A percentile compares a stretch with the other conserved stretches of the same genome.
These are phyloP conservation scores for Clarias magur DNA, from an alignment of 2,113 vertebrate species.

Conservation along the genomic window DNA sequence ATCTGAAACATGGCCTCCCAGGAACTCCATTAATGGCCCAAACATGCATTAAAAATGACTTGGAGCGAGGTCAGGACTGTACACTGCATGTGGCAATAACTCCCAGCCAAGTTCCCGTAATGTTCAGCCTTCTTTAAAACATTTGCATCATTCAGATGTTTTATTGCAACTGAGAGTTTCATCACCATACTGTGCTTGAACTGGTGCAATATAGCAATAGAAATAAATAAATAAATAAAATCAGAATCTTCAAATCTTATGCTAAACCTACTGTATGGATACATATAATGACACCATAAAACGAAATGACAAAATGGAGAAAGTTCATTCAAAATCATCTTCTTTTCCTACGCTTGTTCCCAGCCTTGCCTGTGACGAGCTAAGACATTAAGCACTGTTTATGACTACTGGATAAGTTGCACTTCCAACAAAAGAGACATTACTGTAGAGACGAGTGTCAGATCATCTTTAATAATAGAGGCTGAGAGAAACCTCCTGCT, in stretches of 20 bases:
- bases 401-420: neutral
- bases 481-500: neutral
- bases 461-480: slow-evolving; percentile 28
- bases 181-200: neutral
- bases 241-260: neutral
- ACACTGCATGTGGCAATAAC: too few species aligned
- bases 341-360: neutral
- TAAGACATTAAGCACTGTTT: slow-evolving; percentile 25
- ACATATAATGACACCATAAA: neutral
- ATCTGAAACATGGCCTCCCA: too few species aligned
- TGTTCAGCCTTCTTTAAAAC: too few species aligned
- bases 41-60: too few species aligned
- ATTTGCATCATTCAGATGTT: too few species aligned
- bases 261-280: neutral
- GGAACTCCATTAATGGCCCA: too few species aligned
- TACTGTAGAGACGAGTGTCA: neutral
- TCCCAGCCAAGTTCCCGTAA: too few species aligned
- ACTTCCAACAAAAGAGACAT: slow-evolving; percentile 24
- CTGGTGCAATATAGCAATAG: neutral
- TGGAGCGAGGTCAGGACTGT: too few species aligned
- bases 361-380: neutral
- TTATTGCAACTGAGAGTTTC: too few species aligned
- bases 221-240: neutral
- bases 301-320: neutral
- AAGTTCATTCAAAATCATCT: neutral